These are phyloP conservation scores for Maniola hyperantus DNA, from an alignment of 2,888 invertebrate genomes.

Conservation along the genomic window DNA sequence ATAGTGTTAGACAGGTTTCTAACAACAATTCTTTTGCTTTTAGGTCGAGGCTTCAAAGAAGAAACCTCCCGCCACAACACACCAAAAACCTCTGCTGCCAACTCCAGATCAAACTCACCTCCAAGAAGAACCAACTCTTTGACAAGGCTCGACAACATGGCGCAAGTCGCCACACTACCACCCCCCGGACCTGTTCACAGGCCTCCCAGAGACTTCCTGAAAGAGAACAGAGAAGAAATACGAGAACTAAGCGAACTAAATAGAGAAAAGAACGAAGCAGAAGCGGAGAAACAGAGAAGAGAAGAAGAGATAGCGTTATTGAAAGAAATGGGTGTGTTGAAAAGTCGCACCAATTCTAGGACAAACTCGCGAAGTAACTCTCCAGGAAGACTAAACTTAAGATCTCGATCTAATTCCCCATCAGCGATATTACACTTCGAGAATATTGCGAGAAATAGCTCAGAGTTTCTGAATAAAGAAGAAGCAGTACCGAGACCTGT, in stretches of 20 bases:
- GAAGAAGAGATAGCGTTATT: constrained; percentile 76
- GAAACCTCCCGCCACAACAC: constrained; percentile 82
- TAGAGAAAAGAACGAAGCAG: constrained; percentile 75
- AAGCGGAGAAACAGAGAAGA: constrained; percentile 66
- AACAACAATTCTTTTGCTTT: constrained; percentile 24
- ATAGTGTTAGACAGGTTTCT: not conserved
- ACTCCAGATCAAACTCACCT: constrained; percentile 73
- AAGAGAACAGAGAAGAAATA: constrained; percentile 76
- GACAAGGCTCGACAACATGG: constrained; percentile 72
- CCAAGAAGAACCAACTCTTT: constrained; percentile 71
- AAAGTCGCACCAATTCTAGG: constrained; percentile 55
- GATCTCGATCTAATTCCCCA: constrained; percentile 75
- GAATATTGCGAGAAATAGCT: constrained; percentile 54
- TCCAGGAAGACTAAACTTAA: constrained; percentile 64
- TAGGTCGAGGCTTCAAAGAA: constrained; percentile 79
- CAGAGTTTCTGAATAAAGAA: constrained; percentile 57
- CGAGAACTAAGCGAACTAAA: constrained; percentile 76
- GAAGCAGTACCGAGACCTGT: constrained; percentile 59
- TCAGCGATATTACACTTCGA: constrained; percentile 64
- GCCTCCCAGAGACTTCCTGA: constrained; percentile 73
- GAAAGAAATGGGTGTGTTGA: constrained; percentile 73
- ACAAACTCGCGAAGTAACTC: constrained; percentile 70
- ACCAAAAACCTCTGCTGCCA: constrained; percentile 71
- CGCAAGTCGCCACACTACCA: constrained; percentile 61
- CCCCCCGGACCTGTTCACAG: constrained; percentile 58